Conservation (phyloP, 2,113 vertebrate species). For the Dendropsophus ebraccatus region DNA sequence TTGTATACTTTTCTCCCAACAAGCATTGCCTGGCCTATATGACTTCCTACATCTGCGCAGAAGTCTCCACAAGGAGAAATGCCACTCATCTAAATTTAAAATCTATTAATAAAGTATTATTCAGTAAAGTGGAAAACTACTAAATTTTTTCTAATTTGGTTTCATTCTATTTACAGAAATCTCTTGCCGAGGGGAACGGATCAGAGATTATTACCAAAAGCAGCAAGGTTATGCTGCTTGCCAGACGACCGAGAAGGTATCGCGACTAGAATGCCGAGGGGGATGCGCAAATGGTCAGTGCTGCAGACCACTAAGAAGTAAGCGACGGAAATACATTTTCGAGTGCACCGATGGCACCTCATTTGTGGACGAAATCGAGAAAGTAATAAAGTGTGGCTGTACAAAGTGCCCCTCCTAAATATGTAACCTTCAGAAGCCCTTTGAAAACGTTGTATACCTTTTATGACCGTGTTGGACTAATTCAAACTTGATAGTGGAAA, state of each 20-base stretch:
- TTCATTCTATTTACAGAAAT: slow-evolving; percentile 79
- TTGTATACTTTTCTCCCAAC: no score
- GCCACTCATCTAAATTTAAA: no score
- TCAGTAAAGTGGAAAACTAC: no score
- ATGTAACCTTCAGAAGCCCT: slow-evolving; percentile 62
- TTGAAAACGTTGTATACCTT: slow-evolving; percentile 72
- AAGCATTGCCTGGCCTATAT: no score
- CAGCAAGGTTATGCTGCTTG: slow-evolving; percentile 98
- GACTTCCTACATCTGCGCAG: no score
- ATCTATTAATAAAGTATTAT: no score
- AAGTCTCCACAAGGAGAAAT: no score
- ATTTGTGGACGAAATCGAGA: slow-evolving; percentile 96
- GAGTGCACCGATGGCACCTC: slow-evolving; percentile 97
- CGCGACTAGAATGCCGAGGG: slow-evolving; percentile 91
- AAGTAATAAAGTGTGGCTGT: slow-evolving; percentile 97
- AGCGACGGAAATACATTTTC: slow-evolving; percentile 97
- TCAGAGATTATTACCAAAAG: slow-evolving; percentile 97
- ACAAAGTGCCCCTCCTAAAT: slow-evolving; percentile 86
- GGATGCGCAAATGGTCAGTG: slow-evolving; percentile 85
- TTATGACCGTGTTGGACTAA: slow-evolving; percentile 86
- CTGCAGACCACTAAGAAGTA: slow-evolving; percentile 91
- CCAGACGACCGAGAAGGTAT: slow-evolving; percentile 98
- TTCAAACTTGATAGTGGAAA: slow-evolving; percentile 90
- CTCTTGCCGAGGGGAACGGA: slow-evolving; percentile 95
- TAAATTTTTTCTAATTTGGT: background rate